Evolutionary conservation across 2,797 vertebrate species (phyloP).

Genomic region (Coilia nasus): DNA sequence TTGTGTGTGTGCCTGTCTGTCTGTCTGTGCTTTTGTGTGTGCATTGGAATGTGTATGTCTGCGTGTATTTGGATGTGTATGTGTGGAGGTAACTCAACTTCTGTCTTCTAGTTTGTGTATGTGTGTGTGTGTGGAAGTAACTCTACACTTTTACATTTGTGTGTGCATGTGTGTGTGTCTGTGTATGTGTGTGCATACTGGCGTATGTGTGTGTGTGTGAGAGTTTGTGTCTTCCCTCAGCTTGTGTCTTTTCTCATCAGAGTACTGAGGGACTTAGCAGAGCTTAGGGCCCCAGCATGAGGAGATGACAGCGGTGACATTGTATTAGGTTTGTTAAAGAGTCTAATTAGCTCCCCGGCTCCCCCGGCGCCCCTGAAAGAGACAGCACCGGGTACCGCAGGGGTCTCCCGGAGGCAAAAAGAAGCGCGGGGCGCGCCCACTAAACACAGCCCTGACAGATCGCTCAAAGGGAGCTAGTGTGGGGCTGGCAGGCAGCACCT

Average conservation of each 20-base stretch:
- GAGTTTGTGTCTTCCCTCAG: not conserved
- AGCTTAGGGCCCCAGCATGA: not conserved
- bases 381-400: not conserved
- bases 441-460: slow-evolving; percentile 4
- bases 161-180: not conserved
- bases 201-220: not conserved
- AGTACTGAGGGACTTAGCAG: not conserved
- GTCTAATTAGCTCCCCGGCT: slow-evolving; percentile 16
- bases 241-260: not conserved
- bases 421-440: not conserved
- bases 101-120: not conserved
- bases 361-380: not conserved
- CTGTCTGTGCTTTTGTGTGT: not conserved
- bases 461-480: not conserved
- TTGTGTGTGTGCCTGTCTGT: not conserved
- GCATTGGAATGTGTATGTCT: not conserved
- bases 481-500: not conserved
- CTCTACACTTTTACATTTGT: not conserved
- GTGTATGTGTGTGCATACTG: not conserved
- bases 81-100: not conserved
- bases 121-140: not conserved
- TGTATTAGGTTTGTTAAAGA: slow-evolving; percentile 21
- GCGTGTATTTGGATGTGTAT: not conserved
- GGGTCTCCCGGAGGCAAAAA: not conserved
- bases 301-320: slow-evolving; percentile 9